These are phyloP conservation scores for Pelusios castaneus DNA, from an alignment of 2,113 vertebrate species.

Conservation along the genomic window DNA sequence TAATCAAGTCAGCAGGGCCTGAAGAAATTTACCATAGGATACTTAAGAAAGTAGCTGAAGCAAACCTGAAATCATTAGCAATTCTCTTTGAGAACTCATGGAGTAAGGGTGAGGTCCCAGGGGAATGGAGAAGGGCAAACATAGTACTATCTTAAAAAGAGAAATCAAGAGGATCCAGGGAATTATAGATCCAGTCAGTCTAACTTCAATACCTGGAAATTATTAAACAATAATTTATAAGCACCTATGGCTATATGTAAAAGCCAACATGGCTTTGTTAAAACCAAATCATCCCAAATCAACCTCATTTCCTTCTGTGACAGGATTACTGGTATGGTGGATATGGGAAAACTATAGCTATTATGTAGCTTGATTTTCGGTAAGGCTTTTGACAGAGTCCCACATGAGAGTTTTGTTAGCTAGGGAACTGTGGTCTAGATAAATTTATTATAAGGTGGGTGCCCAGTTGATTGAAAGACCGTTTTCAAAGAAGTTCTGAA, in stretches of 20 bases:
- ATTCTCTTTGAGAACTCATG: not conserved
- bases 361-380: not conserved
- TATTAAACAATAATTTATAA: not conserved
- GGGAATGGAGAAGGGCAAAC: not conserved
- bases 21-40: not conserved
- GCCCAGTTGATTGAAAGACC: not conserved
- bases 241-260: not conserved
- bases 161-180: not conserved
- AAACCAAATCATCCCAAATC: not conserved
- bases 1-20: not conserved
- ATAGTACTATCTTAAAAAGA: not conserved
- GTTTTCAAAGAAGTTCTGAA: not conserved
- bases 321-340: not conserved
- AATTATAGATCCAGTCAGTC: not conserved
- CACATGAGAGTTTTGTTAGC: not conserved
- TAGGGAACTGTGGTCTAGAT: not conserved
- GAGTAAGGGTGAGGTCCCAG: not conserved
- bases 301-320: not conserved
- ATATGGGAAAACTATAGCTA: not conserved
- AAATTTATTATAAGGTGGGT: not conserved
- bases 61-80: not conserved
- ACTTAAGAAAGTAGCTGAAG: not conserved
- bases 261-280: not conserved
- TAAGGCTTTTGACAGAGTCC: not conserved
- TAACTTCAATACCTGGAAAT: not conserved